A percentile compares a stretch with the other conserved stretches of the same genome.
phyloP scores from a whole-genome alignment of 2,888 invertebrate species.

The Volucella inflata region DNA sequence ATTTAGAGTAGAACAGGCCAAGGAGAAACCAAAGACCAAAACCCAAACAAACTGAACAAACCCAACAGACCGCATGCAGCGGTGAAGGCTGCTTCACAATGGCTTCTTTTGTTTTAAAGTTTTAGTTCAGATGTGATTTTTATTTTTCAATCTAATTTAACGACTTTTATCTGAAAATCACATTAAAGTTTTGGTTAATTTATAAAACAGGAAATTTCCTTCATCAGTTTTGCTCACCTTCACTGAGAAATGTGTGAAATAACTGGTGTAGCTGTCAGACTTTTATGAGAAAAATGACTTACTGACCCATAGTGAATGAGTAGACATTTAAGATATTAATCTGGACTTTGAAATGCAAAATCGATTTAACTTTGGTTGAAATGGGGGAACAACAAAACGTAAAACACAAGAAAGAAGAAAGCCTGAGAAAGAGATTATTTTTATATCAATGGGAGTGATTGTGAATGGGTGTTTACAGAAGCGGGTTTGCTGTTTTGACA shows the following conservation, averaged over 20 bases:
- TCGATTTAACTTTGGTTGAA: background rate
- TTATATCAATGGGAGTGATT: conserved; percentile 28
- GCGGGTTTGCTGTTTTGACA: conserved; percentile 13
- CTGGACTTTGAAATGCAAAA: conserved; percentile 38
- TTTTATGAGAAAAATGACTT: background rate
- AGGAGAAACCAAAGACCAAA: conserved; percentile 46
- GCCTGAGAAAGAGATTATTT: conserved; percentile 36
- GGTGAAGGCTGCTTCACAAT: conserved; percentile 50
- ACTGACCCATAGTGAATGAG: background rate
- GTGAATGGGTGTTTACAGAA: conserved; percentile 35
- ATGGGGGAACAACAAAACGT: background rate
- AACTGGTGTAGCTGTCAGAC: background rate
- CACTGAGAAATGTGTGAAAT: conserved; percentile 9
- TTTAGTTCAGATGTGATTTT: background rate
- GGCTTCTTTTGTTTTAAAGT: conserved; percentile 36
- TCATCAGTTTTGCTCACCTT: conserved; percentile 21
- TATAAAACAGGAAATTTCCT: conserved; percentile 1
- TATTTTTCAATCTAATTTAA: background rate
- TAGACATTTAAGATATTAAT: conserved; percentile 17
- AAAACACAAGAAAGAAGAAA: conserved; percentile 19
- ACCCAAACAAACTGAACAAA: conserved; percentile 32
- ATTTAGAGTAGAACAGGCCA: conserved; percentile 54
- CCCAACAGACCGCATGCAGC: conserved; percentile 21
- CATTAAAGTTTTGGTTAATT: background rate
- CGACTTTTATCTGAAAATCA: background rate